phyloP scores from a whole-genome alignment of 2,797 vertebrate species.

The Chiropotes sagulatus region DNA sequence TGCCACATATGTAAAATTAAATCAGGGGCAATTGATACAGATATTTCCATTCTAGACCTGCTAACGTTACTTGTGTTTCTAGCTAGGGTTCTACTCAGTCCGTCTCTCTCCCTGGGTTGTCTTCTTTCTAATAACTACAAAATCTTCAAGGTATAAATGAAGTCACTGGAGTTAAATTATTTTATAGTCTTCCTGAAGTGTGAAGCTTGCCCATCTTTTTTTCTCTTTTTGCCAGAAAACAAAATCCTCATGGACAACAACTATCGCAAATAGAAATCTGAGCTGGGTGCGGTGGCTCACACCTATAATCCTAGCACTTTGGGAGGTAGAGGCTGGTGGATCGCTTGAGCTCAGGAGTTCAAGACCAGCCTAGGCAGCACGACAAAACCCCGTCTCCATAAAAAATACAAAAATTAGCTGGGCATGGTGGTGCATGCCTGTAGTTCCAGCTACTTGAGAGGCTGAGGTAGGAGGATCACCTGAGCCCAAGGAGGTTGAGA shows the following conservation, averaged over 20 bases:
- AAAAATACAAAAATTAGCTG: not conserved
- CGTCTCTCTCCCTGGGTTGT: not conserved
- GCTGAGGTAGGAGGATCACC: not conserved
- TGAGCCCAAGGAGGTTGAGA: not conserved
- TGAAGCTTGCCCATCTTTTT: not conserved
- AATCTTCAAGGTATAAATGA: not conserved
- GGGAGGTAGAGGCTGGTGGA: not conserved
- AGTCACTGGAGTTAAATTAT: not conserved
- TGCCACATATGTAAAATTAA: slow-evolving; percentile 7
- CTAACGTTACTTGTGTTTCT: not conserved
- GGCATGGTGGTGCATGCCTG: not conserved
- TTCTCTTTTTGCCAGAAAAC: not conserved
- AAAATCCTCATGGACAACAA: not conserved
- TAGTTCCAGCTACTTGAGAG: not conserved
- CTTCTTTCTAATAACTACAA: not conserved
- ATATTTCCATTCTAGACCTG: not conserved
- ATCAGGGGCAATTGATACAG: not conserved
- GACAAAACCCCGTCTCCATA: not conserved
- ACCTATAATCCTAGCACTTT: not conserved
- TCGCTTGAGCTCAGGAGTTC: not conserved
- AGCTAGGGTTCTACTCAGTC: not conserved
- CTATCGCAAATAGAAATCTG: not conserved
- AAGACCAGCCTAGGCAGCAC: not conserved
- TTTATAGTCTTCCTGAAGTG: not conserved
- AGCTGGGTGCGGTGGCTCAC: not conserved